A percentile compares a stretch with the other conserved stretches of the same genome.
Conservation (phyloP, 2,113 vertebrate genomes). For the Chascanopsetta lugubris region DNA sequence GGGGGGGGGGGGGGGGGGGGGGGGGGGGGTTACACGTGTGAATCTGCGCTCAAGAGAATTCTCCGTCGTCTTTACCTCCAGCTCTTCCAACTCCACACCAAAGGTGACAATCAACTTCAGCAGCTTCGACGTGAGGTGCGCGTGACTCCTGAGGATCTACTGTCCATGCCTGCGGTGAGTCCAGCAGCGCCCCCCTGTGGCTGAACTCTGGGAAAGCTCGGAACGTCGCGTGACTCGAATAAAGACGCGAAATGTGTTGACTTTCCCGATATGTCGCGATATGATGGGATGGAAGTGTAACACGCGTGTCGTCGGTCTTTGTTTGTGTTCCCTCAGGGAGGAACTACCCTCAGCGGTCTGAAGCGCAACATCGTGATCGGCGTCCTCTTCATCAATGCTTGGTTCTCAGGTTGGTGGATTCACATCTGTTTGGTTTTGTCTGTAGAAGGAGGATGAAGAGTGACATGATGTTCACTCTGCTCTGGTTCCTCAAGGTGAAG, state of each 20-base stretch:
- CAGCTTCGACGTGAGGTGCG: constrained; percentile 63
- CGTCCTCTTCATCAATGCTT: constrained; percentile 82
- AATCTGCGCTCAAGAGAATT: background rate
- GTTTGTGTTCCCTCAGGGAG: constrained; percentile 63
- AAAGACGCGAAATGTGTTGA: background rate
- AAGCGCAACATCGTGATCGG: constrained; percentile 81
- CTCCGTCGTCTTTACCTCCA: constrained; percentile 51
- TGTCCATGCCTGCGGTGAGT: constrained; percentile 78
- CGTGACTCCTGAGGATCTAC: constrained; percentile 72
- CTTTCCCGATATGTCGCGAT: background rate
- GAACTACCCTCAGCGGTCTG: constrained; percentile 78
- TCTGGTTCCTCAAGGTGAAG: constrained; percentile 65
- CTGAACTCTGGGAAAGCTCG: background rate
- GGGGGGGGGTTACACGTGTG: background rate
- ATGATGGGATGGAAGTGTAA: background rate
- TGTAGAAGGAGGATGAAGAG: background rate
- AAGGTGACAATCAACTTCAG: constrained; percentile 75
- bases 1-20: too few relatives aligned
- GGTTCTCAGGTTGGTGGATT: constrained; percentile 78
- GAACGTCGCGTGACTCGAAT: background rate
- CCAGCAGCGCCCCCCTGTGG: too few relatives aligned
- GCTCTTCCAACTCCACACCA: constrained; percentile 76
- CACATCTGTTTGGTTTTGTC: background rate
- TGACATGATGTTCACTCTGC: background rate
- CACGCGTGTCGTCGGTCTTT: too few relatives aligned